Evolutionary conservation across 2,888 invertebrate genomes (phyloP).

Genomic region (Epirrhoe alternata): DNA sequence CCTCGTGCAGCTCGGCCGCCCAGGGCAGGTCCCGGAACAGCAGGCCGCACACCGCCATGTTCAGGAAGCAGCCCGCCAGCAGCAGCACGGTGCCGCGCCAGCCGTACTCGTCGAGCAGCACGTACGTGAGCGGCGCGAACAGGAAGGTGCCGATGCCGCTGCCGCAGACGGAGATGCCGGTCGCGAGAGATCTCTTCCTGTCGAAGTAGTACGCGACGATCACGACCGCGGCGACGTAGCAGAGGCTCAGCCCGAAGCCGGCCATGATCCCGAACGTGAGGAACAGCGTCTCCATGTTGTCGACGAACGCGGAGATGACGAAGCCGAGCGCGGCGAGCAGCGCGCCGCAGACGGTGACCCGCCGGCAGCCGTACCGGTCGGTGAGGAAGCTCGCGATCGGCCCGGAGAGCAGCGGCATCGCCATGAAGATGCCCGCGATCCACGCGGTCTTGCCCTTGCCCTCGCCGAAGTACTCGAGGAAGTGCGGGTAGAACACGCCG

Average conservation of each 20-base stretch:
- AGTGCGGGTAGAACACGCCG: slow-evolving; percentile 94
- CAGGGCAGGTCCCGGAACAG: slow-evolving; percentile 90
- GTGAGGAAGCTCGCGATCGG: slow-evolving; percentile 94
- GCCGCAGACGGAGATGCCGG: slow-evolving; percentile 94
- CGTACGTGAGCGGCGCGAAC: slow-evolving; percentile 92
- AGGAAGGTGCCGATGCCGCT: slow-evolving; percentile 95
- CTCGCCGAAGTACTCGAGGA: slow-evolving; percentile 93
- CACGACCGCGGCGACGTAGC: slow-evolving; percentile 96
- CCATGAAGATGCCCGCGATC: slow-evolving; percentile 96
- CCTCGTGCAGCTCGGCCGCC: slow-evolving; percentile 85
- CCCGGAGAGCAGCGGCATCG: slow-evolving; percentile 94
- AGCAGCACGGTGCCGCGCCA: slow-evolving; percentile 94
- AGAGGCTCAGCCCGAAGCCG: slow-evolving; percentile 93
- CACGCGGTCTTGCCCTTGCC: slow-evolving; percentile 95
- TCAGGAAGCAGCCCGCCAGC: slow-evolving; percentile 91
- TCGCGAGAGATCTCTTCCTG: slow-evolving; percentile 92
- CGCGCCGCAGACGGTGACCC: slow-evolving; percentile 91
- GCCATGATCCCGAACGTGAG: slow-evolving; percentile 93
- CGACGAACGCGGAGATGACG: slow-evolving; percentile 90
- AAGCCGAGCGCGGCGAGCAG: slow-evolving; percentile 91
- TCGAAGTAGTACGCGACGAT: slow-evolving; percentile 96
- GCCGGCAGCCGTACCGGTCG: slow-evolving; percentile 92
- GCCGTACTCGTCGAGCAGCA: slow-evolving; percentile 90
- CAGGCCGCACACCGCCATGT: slow-evolving; percentile 92
- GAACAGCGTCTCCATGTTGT: slow-evolving; percentile 91